These are phyloP conservation scores for Formicarius rufipectus DNA, from an alignment of 2,113 vertebrate genomes.

Conservation along the genomic window DNA sequence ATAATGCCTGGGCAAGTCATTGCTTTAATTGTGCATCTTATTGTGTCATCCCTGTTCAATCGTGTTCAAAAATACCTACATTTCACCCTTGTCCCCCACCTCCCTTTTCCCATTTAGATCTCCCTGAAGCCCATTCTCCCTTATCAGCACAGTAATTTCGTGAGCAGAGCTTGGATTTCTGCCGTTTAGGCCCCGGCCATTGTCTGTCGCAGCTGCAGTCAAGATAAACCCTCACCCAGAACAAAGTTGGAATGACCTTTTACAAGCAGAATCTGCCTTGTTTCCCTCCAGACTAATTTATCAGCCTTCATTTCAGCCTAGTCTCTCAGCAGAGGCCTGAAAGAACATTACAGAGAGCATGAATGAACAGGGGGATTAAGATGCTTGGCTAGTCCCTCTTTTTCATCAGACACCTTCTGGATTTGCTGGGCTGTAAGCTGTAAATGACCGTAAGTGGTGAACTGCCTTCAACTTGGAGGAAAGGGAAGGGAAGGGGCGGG, in stretches of 20 bases:
- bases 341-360: slow-evolving; percentile 78
- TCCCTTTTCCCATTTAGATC: slow-evolving; percentile 83
- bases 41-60: slow-evolving; percentile 69
- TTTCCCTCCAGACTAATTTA: slow-evolving; percentile 88
- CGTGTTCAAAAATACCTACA: slow-evolving; percentile 65
- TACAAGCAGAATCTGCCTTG: slow-evolving; percentile 89
- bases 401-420: slow-evolving; percentile 78
- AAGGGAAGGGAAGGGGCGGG: background rate
- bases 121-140: slow-evolving; percentile 85
- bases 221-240: slow-evolving; percentile 98
- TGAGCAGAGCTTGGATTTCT: slow-evolving; percentile 93
- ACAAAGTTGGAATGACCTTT: slow-evolving; percentile 96
- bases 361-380: slow-evolving; percentile 86
- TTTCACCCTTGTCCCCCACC: slow-evolving; percentile 52
- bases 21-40: slow-evolving; percentile 63
- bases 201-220: slow-evolving; percentile 90
- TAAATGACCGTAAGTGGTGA: slow-evolving; percentile 51
- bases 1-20: slow-evolving; percentile 27
- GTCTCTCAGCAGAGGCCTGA: slow-evolving; percentile 74
- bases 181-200: slow-evolving; percentile 89
- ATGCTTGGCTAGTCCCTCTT: slow-evolving; percentile 79
- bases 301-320: slow-evolving; percentile 76
- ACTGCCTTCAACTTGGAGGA: slow-evolving; percentile 30
- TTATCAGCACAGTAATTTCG: slow-evolving; percentile 93
- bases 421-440: slow-evolving; percentile 53